Percentiles rank a stretch among this genome's conserved stretches.
Conservation (phyloP, 1,140 invertebrate genomes). For the Tetragnatha versicolor region DNA sequence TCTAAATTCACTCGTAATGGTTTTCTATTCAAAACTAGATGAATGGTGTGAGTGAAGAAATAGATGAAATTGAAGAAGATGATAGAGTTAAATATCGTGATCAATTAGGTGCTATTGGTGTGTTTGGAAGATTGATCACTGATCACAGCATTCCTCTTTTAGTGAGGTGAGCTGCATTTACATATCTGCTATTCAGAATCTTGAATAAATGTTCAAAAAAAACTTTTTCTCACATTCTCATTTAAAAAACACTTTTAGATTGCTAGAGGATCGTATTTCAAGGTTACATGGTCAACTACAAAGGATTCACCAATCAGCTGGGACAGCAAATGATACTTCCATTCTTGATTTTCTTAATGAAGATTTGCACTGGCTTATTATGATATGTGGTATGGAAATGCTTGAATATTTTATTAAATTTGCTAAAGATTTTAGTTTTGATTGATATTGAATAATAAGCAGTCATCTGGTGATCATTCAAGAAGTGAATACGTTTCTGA, state of each 20-base stretch:
- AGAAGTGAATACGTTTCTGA: too few relatives aligned
- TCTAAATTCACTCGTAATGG: too few relatives aligned
- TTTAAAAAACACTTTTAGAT: constrained; percentile 49
- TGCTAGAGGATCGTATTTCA: constrained; percentile 72
- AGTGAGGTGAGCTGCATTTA: constrained; percentile 60
- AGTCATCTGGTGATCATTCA: too few relatives aligned
- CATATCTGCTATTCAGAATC: background rate
- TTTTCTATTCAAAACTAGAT: too few relatives aligned
- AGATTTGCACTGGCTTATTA: constrained; percentile 87
- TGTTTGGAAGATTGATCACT: constrained; percentile 62
- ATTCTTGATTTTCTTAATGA: constrained; percentile 67
- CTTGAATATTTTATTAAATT: background rate
- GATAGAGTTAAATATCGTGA: constrained; percentile 75
- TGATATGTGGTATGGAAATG: constrained; percentile 73
- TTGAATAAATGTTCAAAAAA: background rate
- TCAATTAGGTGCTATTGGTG: constrained; percentile 75
- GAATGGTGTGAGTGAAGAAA: constrained; percentile 67
- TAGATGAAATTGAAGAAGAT: constrained; percentile 75
- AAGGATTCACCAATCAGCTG: constrained; percentile 64
- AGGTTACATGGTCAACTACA: constrained; percentile 73
- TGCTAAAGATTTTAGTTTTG: too few relatives aligned
- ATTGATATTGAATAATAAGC: too few relatives aligned
- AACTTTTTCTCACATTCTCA: background rate
- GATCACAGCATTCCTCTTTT: constrained; percentile 70
- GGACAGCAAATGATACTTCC: constrained; percentile 34